These are phyloP conservation scores for Ophion slaviceki DNA, from an alignment of 2,888 invertebrate genomes.

Conservation along the genomic window DNA sequence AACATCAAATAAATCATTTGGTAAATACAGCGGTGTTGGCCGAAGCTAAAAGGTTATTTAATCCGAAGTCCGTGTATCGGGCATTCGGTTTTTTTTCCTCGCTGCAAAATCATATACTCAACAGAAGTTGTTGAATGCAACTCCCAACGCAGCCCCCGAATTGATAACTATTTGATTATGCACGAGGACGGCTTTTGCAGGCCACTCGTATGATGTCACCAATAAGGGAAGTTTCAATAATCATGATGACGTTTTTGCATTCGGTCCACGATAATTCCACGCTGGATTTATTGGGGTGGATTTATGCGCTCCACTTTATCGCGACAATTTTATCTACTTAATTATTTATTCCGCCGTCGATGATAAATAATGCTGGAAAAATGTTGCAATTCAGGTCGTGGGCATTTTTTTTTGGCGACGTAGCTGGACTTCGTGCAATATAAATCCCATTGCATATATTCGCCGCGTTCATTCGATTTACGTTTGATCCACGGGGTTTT, in stretches of 20 bases:
- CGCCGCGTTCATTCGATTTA: conserved; percentile 13
- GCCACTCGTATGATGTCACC: no score
- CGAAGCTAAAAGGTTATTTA: conserved; percentile 76
- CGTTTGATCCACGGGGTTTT: conserved; percentile 56
- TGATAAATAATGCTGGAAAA: neutral
- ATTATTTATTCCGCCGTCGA: no score
- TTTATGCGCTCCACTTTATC: neutral
- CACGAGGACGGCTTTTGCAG: conserved; percentile 6
- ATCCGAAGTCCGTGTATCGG: conserved; percentile 31
- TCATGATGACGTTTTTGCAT: conserved; percentile 8
- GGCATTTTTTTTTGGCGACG: neutral
- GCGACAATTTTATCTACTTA: neutral
- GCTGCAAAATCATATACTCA: neutral
- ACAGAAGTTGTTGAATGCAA: conserved; percentile 61
- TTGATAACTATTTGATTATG: conserved; percentile 38
- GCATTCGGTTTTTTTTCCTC: conserved; percentile 28
- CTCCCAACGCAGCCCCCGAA: conserved; percentile 65
- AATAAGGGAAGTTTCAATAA: conserved; percentile 18
- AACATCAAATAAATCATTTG: conserved; percentile 81
- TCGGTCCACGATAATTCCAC: conserved; percentile 1
- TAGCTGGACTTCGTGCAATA: neutral
- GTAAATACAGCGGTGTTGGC: conserved; percentile 76
- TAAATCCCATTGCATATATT: conserved; percentile 69
- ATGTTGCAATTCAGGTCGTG: neutral
- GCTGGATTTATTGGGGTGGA: neutral